Conservation (phyloP, 92 coral and sea anemone genomes). For the Pocillopora meandrina region DNA sequence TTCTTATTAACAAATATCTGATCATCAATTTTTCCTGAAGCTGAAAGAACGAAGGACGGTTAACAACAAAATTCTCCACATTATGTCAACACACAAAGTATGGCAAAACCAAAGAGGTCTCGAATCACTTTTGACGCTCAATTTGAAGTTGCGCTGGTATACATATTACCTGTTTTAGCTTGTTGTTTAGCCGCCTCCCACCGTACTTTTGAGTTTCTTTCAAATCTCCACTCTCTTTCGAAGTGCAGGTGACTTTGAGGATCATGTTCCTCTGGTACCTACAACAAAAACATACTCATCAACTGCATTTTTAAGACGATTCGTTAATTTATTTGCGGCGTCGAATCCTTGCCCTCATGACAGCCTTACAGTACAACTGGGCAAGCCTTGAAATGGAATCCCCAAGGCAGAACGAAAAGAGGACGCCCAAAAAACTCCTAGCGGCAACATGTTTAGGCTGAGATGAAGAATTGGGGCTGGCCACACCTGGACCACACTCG, state of each 20-base stretch:
- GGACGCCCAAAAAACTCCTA: no score
- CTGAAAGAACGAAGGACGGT: constrained; percentile 36
- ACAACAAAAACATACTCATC: background rate
- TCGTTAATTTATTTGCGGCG: no score
- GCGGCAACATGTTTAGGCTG: no score
- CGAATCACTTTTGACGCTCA: background rate
- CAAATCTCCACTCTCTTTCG: constrained; percentile 95
- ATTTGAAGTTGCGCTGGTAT: background rate
- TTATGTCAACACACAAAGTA: background rate
- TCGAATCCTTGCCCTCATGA: no score
- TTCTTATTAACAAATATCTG: constrained; percentile 95
- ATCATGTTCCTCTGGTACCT: constrained; percentile 99
- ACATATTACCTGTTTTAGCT: constrained; percentile 43
- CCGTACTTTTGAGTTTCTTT: constrained; percentile 90
- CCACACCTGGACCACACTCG: no score
- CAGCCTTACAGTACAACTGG: no score
- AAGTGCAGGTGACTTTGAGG: constrained; percentile 93
- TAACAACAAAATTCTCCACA: background rate
- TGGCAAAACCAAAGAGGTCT: background rate
- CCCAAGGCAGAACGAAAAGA: no score
- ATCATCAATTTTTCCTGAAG: constrained; percentile 87
- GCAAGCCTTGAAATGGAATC: no score
- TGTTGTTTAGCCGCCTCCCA: constrained; percentile 90
- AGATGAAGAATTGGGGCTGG: no score
- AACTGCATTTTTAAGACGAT: background rate